Conservation (phyloP, 2,888 invertebrate species). For the Lasioglossum lativentre region DNA sequence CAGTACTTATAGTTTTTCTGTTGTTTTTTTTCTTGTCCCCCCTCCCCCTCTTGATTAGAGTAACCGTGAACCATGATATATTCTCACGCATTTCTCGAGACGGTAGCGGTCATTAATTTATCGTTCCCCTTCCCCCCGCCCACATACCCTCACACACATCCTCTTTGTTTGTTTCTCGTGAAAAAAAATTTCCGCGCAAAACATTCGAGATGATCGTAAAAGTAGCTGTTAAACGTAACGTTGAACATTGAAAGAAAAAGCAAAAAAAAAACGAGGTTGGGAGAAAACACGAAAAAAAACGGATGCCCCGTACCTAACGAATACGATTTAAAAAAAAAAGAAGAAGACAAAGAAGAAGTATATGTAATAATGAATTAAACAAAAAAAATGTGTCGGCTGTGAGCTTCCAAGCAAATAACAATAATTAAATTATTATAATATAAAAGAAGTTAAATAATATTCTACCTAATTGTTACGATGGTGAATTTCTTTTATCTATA, state of each 20-base stretch:
- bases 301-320: constrained; percentile 78
- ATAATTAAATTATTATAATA: constrained; percentile 84
- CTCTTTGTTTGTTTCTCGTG: constrained; percentile 46
- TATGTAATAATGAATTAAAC: constrained; percentile 71
- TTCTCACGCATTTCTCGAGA: constrained; percentile 61
- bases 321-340: constrained; percentile 61
- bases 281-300: constrained; percentile 54
- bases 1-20: constrained; percentile 73
- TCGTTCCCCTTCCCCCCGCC: constrained; percentile 17
- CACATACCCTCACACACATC: not conserved
- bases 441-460: constrained; percentile 81
- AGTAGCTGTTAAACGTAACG: constrained; percentile 51
- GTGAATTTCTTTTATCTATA: constrained; percentile 81
- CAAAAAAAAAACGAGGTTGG: constrained; percentile 48
- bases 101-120: constrained; percentile 56
- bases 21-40: not conserved
- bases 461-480: constrained; percentile 82
- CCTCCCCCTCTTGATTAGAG: constrained; percentile 63
- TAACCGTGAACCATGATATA: constrained; percentile 61
- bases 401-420: constrained; percentile 85
- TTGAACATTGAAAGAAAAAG: constrained; percentile 49
- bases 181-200: constrained; percentile 58
- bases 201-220: constrained; percentile 43
- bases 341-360: constrained; percentile 25
- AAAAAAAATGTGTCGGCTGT: constrained; percentile 84